A percentile compares a stretch with the other conserved stretches of the same genome.
phyloP scores from a whole-genome alignment of 2,113 vertebrate species.

The Rhinolophus sinicus region DNA sequence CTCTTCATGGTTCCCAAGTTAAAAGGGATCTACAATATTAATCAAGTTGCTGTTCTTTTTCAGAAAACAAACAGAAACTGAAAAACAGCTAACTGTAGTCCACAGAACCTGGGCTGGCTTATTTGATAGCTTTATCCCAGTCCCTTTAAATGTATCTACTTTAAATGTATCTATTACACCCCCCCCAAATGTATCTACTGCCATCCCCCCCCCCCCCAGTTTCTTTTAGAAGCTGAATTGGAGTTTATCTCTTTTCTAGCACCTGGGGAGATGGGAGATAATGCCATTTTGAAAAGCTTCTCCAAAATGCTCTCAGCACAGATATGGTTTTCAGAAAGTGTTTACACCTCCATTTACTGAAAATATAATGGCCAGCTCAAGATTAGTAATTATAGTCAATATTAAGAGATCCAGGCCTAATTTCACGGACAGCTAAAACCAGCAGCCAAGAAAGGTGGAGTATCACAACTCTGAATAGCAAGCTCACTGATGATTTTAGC shows the following conservation, averaged over 20 bases:
- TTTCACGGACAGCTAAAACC: constrained; percentile 34
- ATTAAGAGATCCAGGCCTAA: constrained; percentile 55
- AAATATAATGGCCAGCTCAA: constrained; percentile 53
- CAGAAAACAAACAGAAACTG: background rate
- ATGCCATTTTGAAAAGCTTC: constrained; percentile 63
- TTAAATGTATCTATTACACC: background rate
- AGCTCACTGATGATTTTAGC: background rate
- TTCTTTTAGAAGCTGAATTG: constrained; percentile 50
- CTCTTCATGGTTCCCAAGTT: background rate
- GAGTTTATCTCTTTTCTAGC: constrained; percentile 71
- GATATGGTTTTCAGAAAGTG: constrained; percentile 50
- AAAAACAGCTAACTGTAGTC: background rate
- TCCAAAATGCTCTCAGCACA: constrained; percentile 63
- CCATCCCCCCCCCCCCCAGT: background rate
- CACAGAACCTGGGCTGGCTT: constrained; percentile 3
- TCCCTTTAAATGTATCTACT: background rate
- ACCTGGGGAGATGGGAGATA: constrained; percentile 74
- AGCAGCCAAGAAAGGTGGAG: background rate
- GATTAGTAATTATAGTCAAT: constrained; percentile 68
- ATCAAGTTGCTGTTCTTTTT: background rate
- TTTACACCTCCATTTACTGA: constrained; percentile 63
- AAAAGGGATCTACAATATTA: background rate
- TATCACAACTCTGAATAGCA: background rate
- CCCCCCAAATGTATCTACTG: background rate
- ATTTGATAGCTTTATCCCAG: constrained; percentile 47